Conservation (phyloP, 2,113 vertebrate genomes). For the Megaceryle torquata region DNA sequence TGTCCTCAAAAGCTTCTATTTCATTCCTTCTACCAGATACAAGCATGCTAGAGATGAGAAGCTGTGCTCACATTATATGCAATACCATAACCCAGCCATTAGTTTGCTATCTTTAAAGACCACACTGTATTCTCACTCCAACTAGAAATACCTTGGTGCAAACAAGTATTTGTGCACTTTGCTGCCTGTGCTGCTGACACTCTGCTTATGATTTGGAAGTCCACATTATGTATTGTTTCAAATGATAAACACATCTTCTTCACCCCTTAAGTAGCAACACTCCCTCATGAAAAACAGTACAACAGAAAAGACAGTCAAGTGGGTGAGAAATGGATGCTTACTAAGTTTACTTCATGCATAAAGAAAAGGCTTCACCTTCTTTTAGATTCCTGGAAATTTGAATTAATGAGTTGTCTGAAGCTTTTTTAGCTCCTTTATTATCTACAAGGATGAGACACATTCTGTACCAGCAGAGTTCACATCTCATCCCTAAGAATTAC, state of each 20-base stretch:
- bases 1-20: neutral
- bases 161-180: neutral
- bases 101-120: neutral
- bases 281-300: neutral
- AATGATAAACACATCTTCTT: neutral
- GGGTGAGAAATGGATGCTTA: neutral
- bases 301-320: neutral
- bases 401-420: conserved; percentile 16
- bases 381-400: conserved; percentile 37
- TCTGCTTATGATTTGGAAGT: neutral
- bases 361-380: neutral
- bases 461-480: conserved; percentile 1
- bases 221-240: neutral
- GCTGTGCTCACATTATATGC: neutral
- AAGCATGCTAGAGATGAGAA: neutral
- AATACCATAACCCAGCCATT: neutral
- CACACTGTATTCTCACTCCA: neutral
- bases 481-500: neutral
- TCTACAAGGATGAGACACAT: neutral
- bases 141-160: neutral
- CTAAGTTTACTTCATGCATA: neutral
- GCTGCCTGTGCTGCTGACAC: neutral
- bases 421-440: conserved; percentile 2
- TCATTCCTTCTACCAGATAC: neutral
- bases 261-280: neutral